Evolutionary conservation across 2,797 vertebrate genomes (phyloP).

Genomic region (Enteromius radiatus): DNA sequence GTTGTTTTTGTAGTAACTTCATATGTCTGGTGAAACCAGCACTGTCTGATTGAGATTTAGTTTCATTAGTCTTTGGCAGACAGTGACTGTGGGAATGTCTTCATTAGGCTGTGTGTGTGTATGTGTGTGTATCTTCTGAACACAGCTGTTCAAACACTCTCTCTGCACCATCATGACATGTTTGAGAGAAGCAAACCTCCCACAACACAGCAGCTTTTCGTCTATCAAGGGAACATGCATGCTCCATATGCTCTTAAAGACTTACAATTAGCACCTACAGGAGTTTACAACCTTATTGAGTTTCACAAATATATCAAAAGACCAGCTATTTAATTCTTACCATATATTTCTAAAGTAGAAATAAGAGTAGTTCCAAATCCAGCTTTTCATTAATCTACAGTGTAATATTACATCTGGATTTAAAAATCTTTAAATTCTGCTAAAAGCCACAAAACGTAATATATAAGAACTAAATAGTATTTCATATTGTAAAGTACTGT

Average conservation of each 20-base stretch:
- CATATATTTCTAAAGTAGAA: background rate
- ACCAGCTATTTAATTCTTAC: background rate
- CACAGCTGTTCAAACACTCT: slow-evolving; percentile 80
- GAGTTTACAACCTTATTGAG: background rate
- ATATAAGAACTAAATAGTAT: background rate
- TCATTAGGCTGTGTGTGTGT: slow-evolving; percentile 34
- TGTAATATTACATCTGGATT: too few species aligned
- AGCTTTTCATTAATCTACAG: background rate
- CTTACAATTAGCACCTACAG: background rate
- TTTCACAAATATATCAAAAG: background rate
- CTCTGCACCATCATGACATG: slow-evolving; percentile 71
- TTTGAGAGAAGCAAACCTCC: slow-evolving; percentile 74
- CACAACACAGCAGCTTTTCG: slow-evolving; percentile 24
- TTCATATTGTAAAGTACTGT: background rate
- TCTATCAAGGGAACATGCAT: background rate
- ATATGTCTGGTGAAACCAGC: background rate
- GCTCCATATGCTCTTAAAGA: background rate
- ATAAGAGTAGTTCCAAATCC: background rate
- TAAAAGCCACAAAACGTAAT: background rate
- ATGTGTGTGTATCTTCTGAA: slow-evolving; percentile 23
- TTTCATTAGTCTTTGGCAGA: background rate
- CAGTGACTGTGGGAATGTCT: background rate
- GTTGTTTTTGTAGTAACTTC: background rate
- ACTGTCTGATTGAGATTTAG: background rate
- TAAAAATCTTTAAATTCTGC: background rate